phyloP scores from a whole-genome alignment of 2,888 invertebrate genomes.

The Luperina testacea region DNA sequence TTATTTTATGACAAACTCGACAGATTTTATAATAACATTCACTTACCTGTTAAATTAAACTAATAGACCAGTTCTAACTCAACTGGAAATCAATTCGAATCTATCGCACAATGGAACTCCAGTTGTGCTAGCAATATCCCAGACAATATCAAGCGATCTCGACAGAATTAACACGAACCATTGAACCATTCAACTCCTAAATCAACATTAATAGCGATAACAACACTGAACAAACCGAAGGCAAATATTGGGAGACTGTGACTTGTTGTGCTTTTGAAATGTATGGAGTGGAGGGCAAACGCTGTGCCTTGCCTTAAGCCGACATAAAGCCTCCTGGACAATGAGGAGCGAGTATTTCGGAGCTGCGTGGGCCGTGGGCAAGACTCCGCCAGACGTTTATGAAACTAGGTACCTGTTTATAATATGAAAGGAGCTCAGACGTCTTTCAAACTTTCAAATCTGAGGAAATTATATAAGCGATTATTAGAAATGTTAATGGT shows the following conservation, averaged over 20 bases:
- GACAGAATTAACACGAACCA: constrained; percentile 51
- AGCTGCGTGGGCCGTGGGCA: constrained; percentile 80
- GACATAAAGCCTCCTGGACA: constrained; percentile 78
- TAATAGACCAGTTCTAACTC: constrained; percentile 15
- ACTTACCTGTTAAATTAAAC: constrained; percentile 39
- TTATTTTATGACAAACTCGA: constrained; percentile 20
- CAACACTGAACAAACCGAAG: constrained; percentile 55
- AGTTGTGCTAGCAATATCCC: constrained; percentile 39
- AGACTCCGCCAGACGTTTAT: constrained; percentile 74
- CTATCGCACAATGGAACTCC: constrained; percentile 48
- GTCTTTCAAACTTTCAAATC: constrained; percentile 55
- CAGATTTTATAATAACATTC: constrained; percentile 33
- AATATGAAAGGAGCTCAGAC: constrained; percentile 62
- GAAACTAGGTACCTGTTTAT: constrained; percentile 68
- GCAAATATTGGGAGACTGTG: constrained; percentile 59
- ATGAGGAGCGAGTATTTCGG: constrained; percentile 71
- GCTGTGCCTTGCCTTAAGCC: constrained; percentile 69
- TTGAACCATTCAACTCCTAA: constrained; percentile 62
- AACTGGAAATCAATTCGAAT: constrained; percentile 47
- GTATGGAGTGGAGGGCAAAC: constrained; percentile 55
- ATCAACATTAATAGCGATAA: constrained; percentile 63
- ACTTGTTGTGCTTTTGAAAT: constrained; percentile 68
- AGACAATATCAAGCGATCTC: constrained; percentile 53
- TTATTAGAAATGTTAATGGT: constrained; percentile 24
- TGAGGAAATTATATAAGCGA: constrained; percentile 46